These are phyloP conservation scores for Volucella inanis DNA, from an alignment of 2,888 invertebrate species.

Conservation along the genomic window DNA sequence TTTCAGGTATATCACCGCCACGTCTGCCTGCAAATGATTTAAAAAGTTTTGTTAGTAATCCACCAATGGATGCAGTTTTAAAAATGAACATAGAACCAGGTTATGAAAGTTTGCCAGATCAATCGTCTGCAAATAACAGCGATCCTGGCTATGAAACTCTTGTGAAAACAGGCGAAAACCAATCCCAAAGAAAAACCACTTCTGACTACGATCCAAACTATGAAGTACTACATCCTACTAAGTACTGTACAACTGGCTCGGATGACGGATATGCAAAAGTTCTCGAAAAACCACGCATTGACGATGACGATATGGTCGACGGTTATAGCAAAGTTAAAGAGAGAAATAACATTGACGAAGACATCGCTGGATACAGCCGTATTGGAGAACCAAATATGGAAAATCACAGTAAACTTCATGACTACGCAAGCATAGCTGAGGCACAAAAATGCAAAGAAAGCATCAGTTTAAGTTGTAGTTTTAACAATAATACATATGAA, in stretches of 20 bases:
- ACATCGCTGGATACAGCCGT: slow-evolving; percentile 79
- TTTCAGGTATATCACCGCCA: slow-evolving; percentile 52
- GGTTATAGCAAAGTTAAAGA: slow-evolving; percentile 80
- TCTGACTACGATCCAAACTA: slow-evolving; percentile 91
- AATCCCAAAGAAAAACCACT: slow-evolving; percentile 81
- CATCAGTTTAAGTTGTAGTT: slow-evolving; percentile 78
- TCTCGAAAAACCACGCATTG: slow-evolving; percentile 79
- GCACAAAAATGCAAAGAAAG: slow-evolving; percentile 79
- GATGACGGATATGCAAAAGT: slow-evolving; percentile 83
- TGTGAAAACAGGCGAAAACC: slow-evolving; percentile 76
- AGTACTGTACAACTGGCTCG: slow-evolving; percentile 76
- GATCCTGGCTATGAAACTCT: slow-evolving; percentile 91
- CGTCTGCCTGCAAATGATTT: slow-evolving; percentile 35
- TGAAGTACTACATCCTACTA: slow-evolving; percentile 87
- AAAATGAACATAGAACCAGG: slow-evolving; percentile 59
- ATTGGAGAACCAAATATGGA: slow-evolving; percentile 78
- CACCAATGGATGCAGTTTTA: slow-evolving; percentile 31
- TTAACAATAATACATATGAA: slow-evolving; percentile 76
- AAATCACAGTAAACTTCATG: slow-evolving; percentile 77
- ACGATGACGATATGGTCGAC: slow-evolving; percentile 77
- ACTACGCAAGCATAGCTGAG: slow-evolving; percentile 82
- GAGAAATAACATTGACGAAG: slow-evolving; percentile 76
- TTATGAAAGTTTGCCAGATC: slow-evolving; percentile 69
- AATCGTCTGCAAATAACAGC: slow-evolving; percentile 83
- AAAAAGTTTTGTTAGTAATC: slow-evolving; percentile 49